phyloP scores from a whole-genome alignment of 30 jellyfish, hydroid and myxozoan genomes.

The Cassiopea xamachana region DNA sequence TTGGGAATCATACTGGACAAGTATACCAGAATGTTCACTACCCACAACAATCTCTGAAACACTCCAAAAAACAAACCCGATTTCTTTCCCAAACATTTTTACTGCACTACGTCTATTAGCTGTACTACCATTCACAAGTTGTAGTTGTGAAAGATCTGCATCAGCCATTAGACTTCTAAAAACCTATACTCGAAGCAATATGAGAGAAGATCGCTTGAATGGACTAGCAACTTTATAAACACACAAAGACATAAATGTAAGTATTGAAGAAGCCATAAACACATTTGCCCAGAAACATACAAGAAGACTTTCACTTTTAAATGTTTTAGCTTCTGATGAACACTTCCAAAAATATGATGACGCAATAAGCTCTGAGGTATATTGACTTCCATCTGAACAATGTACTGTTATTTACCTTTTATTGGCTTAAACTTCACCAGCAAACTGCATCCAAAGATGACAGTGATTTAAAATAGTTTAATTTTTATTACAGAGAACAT shows the following conservation, averaged over 20 bases:
- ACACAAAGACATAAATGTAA: neutral
- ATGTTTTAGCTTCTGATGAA: neutral
- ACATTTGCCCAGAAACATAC: neutral
- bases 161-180: conserved; percentile 1
- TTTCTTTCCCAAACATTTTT: neutral
- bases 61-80: neutral
- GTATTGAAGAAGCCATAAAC: neutral
- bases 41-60: neutral
- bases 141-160: conserved; percentile 17
- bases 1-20: conserved; percentile 8
- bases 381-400: neutral
- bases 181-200: conserved; percentile 12
- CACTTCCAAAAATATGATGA: neutral
- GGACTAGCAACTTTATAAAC: conserved; percentile 23
- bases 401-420: too few relatives aligned
- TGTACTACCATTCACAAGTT: conserved; percentile 14
- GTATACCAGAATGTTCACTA: neutral
- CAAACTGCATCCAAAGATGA: too few relatives aligned
- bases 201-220: conserved; percentile 7
- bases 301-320: neutral
- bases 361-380: neutral
- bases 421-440: too few relatives aligned
- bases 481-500: too few relatives aligned
- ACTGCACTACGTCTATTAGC: neutral
- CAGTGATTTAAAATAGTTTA: too few relatives aligned